Conservation (phyloP, 2,113 vertebrate species). For the Upupa epops region DNA sequence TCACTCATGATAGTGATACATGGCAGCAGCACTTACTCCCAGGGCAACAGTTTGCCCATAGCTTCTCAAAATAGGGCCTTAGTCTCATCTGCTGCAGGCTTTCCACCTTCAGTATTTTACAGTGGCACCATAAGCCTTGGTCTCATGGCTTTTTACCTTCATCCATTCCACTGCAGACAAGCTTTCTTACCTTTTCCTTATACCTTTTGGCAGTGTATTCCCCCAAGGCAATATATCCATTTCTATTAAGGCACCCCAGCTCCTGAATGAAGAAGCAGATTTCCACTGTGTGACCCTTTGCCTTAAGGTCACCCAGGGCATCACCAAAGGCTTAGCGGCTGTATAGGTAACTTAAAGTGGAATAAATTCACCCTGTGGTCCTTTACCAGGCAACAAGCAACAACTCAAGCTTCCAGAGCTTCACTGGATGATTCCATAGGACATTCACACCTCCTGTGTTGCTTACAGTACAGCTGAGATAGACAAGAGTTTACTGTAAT, state of each 20-base stretch:
- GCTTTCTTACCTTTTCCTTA: neutral
- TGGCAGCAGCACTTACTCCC: too few relatives aligned
- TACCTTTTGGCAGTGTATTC: neutral
- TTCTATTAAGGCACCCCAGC: neutral
- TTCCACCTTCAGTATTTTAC: too few relatives aligned
- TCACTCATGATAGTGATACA: too few relatives aligned
- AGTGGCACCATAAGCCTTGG: too few relatives aligned
- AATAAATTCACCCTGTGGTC: neutral
- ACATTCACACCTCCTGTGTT: neutral
- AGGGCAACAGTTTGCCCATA: too few relatives aligned
- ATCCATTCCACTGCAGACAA: neutral
- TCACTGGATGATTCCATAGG: neutral
- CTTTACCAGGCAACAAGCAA: neutral
- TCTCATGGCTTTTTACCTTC: too few relatives aligned
- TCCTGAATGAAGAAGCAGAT: neutral
- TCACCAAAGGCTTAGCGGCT: neutral
- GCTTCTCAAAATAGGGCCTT: too few relatives aligned
- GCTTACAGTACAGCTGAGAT: neutral
- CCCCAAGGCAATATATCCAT: neutral
- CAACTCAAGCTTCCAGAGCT: neutral
- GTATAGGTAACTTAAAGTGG: neutral
- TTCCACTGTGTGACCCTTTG: neutral
- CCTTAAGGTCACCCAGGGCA: neutral
- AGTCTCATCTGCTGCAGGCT: too few relatives aligned
- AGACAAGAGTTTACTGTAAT: neutral